These are phyloP conservation scores for Petrolisthes manimaculis DNA, from an alignment of 2,888 invertebrate species.

Conservation along the genomic window DNA sequence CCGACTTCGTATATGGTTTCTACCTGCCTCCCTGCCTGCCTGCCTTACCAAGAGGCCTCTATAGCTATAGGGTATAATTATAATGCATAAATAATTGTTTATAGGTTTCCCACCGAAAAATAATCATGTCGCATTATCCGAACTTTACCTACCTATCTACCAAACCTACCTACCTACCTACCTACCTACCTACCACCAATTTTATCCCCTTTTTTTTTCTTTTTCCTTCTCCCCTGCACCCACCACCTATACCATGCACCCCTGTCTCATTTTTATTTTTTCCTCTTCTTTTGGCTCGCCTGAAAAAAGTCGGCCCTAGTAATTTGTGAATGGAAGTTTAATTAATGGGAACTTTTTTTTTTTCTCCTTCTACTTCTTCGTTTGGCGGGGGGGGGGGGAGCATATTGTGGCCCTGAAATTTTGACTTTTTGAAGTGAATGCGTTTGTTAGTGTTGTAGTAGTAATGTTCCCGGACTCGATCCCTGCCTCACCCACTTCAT, in stretches of 20 bases:
- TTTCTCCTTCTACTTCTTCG: background rate
- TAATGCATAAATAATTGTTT: no score
- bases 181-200: background rate
- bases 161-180: background rate
- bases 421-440: background rate
- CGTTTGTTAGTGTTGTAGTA: background rate
- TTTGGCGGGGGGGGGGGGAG: background rate
- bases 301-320: slow-evolving; percentile 25
- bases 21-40: no score
- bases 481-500: background rate
- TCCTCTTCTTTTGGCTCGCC: background rate
- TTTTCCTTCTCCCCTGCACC: background rate
- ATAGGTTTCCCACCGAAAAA: background rate
- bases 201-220: background rate
- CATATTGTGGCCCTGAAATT: slow-evolving; percentile 9
- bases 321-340: slow-evolving; percentile 52
- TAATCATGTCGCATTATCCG: background rate
- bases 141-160: background rate
- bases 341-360: slow-evolving; percentile 41
- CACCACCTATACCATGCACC: no score
- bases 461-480: background rate
- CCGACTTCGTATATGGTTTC: no score
- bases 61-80: no score
- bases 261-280: background rate
- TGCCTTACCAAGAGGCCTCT: no score